Evolutionary conservation across 2,113 vertebrate genomes (phyloP).

Genomic region (Crocuta crocuta): DNA sequence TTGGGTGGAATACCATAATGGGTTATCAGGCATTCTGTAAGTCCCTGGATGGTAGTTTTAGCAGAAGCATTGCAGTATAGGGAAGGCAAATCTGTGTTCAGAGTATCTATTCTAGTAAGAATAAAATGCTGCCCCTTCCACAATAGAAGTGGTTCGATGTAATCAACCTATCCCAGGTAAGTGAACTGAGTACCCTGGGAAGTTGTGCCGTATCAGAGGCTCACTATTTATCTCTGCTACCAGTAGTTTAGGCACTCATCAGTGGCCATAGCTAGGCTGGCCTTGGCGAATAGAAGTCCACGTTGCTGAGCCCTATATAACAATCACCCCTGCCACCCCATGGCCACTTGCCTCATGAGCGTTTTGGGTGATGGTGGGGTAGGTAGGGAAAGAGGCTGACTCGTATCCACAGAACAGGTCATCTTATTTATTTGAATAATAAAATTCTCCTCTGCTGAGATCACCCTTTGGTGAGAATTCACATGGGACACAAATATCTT

Average conservation of each 20-base stretch:
- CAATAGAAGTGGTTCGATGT: neutral
- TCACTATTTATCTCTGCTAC: neutral
- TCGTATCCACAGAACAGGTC: neutral
- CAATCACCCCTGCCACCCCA: neutral
- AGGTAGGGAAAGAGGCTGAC: neutral
- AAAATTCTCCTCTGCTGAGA: neutral
- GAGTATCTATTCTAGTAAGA: neutral
- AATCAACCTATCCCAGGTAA: neutral
- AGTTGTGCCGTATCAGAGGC: neutral
- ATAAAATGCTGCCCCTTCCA: neutral
- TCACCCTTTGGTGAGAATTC: neutral
- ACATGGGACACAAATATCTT: neutral
- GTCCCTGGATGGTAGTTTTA: neutral
- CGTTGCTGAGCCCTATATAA: neutral
- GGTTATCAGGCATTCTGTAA: neutral
- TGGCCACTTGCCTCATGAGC: neutral
- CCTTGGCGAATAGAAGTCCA: neutral
- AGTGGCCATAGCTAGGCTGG: neutral
- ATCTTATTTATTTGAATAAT: neutral
- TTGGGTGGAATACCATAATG: neutral
- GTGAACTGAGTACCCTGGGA: neutral
- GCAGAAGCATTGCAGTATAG: neutral
- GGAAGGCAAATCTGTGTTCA: neutral
- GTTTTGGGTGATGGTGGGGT: neutral
- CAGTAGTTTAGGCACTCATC: neutral